Conservation (phyloP, 1,140 invertebrate genomes). For the Limonius californicus region DNA sequence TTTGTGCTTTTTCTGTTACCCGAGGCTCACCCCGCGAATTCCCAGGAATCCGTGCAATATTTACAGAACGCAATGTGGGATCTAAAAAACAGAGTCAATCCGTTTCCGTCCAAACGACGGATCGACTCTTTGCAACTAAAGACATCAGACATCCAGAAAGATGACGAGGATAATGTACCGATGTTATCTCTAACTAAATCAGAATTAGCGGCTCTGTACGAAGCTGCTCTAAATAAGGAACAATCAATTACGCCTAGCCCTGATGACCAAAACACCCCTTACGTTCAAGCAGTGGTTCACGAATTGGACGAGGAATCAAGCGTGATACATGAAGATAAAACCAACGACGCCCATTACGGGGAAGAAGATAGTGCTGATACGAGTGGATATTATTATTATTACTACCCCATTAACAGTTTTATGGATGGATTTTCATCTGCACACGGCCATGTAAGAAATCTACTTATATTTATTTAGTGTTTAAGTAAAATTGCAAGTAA, state of each 20-base stretch:
- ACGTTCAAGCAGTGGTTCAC: slow-evolving; percentile 39
- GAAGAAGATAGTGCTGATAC: slow-evolving; percentile 21
- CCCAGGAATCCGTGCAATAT: slow-evolving; percentile 38
- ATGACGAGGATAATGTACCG: slow-evolving; percentile 28
- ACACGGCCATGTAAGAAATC: background rate
- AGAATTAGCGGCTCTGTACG: slow-evolving; percentile 40
- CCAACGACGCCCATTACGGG: background rate
- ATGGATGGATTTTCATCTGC: background rate
- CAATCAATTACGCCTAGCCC: slow-evolving; percentile 17
- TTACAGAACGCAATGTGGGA: slow-evolving; percentile 42
- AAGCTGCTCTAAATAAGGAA: slow-evolving; percentile 40
- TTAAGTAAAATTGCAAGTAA: too few relatives aligned
- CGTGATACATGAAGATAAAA: slow-evolving; percentile 2
- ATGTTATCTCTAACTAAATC: slow-evolving; percentile 38
- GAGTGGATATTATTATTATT: slow-evolving; percentile 44
- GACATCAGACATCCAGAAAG: slow-evolving; percentile 11
- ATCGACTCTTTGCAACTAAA: slow-evolving; percentile 16
- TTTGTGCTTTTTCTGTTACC: slow-evolving; percentile 23
- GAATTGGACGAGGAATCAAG: slow-evolving; percentile 32
- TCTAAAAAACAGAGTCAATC: slow-evolving; percentile 25
- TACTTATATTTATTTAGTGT: too few relatives aligned
- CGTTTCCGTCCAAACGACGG: slow-evolving; percentile 13
- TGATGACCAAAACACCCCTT: slow-evolving; percentile 24
- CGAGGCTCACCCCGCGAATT: slow-evolving; percentile 15
- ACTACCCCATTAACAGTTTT: slow-evolving; percentile 46